Evolutionary conservation across 2,113 vertebrate species (phyloP).

Genomic region (Prietella phreatophila): DNA sequence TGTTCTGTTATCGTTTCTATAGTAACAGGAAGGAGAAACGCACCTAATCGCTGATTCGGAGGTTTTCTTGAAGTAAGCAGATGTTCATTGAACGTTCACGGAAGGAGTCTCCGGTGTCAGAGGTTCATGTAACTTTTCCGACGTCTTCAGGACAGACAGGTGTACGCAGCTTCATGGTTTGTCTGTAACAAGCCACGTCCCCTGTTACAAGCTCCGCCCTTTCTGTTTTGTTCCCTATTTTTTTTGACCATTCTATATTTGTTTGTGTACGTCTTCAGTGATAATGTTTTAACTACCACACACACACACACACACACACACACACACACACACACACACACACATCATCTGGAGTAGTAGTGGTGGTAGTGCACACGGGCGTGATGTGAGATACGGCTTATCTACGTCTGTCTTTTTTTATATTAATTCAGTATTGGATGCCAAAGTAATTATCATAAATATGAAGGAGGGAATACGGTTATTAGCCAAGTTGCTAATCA

Average conservation of each 20-base stretch:
- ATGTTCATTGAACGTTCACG: no score
- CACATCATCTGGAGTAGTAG: background rate
- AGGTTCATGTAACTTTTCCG: no score
- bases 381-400: background rate
- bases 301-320: constrained; percentile 6
- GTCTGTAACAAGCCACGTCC: background rate
- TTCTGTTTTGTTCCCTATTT: background rate
- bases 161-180: no score
- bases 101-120: no score
- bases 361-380: background rate
- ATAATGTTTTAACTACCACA: background rate
- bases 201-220: background rate
- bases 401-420: background rate
- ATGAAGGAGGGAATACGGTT: constrained; percentile 16
- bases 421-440: constrained; percentile 14
- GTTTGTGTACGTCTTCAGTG: background rate
- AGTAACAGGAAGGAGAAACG: background rate
- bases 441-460: constrained; percentile 24
- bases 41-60: background rate
- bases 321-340: constrained; percentile 7
- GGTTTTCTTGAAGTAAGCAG: background rate
- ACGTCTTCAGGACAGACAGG: no score
- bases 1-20: background rate
- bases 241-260: background rate
- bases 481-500: constrained; percentile 20